phyloP scores from a whole-genome alignment of 2,888 invertebrate genomes.

The Peribatodes rhomboidaria region DNA sequence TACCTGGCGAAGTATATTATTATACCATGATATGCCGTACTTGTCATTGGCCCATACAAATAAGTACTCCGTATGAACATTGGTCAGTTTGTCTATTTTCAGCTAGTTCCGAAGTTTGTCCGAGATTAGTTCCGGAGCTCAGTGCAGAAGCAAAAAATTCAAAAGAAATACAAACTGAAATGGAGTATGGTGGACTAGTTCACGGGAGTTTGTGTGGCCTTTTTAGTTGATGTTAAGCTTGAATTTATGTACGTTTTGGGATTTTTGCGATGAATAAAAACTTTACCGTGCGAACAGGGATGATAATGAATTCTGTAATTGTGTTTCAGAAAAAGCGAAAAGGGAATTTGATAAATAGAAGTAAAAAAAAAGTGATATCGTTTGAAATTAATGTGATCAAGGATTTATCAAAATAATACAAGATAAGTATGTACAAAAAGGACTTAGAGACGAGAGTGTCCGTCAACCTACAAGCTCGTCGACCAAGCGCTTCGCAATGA shows the following conservation, averaged over 20 bases:
- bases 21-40: too few relatives aligned
- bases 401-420: too few relatives aligned
- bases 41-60: too few relatives aligned
- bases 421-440: too few relatives aligned
- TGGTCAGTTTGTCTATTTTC: not conserved
- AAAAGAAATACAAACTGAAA: conserved; percentile 9
- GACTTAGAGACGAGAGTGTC: too few relatives aligned
- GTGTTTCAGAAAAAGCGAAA: not conserved
- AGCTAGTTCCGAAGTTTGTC: conserved; percentile 8
- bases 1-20: too few relatives aligned
- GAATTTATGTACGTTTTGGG: not conserved
- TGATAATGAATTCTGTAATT: too few relatives aligned
- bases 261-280: not conserved
- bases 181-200: conserved; percentile 3
- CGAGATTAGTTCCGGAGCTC: conserved; percentile 19
- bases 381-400: too few relatives aligned
- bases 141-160: conserved; percentile 3
- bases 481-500: too few relatives aligned
- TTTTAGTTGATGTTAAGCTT: not conserved
- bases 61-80: not conserved
- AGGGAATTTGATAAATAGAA: not conserved
- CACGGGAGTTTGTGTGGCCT: not conserved
- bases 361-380: too few relatives aligned
- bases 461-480: too few relatives aligned
- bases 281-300: not conserved